Evolutionary conservation across 1,140 invertebrate genomes (phyloP).

Genomic region (Polypedilum vanderplanki): DNA sequence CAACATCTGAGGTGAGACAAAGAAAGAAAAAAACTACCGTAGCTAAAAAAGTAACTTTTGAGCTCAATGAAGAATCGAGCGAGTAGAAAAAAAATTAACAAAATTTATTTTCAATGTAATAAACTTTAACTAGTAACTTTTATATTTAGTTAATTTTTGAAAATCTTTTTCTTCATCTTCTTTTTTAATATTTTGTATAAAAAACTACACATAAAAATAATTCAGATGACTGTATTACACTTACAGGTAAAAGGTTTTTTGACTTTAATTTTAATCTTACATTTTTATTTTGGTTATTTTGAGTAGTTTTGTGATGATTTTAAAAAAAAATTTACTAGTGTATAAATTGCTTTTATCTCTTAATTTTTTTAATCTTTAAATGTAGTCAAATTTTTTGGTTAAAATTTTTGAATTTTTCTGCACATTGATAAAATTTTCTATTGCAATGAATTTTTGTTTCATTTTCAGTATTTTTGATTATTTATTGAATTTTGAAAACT

Average conservation of each 20-base stretch:
- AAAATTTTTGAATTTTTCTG: too few relatives aligned
- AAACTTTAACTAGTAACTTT: too few relatives aligned
- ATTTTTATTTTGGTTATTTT: not conserved
- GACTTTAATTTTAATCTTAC: not conserved
- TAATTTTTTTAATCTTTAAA: too few relatives aligned
- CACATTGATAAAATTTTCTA: too few relatives aligned
- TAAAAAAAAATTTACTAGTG: too few relatives aligned
- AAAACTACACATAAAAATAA: not conserved
- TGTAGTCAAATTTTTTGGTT: too few relatives aligned
- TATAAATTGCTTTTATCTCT: too few relatives aligned
- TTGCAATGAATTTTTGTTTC: too few relatives aligned
- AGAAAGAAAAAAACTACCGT: not conserved
- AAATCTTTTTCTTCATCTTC: not conserved
- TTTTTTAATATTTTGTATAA: not conserved
- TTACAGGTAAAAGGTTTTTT: slow-evolving; percentile 17
- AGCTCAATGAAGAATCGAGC: not conserved
- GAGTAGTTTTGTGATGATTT: not conserved
- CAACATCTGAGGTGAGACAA: slow-evolving; percentile 27
- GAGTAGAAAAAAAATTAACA: not conserved
- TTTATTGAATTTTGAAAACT: too few relatives aligned
- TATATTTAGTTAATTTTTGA: too few relatives aligned
- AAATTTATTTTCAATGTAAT: not conserved
- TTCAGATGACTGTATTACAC: slow-evolving; percentile 16
- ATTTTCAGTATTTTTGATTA: too few relatives aligned
- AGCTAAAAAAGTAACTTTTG: not conserved